Base-by-base conservation (phyloP, 2,113 vertebrate species). In the Forbesichthys agassizii region DNA sequence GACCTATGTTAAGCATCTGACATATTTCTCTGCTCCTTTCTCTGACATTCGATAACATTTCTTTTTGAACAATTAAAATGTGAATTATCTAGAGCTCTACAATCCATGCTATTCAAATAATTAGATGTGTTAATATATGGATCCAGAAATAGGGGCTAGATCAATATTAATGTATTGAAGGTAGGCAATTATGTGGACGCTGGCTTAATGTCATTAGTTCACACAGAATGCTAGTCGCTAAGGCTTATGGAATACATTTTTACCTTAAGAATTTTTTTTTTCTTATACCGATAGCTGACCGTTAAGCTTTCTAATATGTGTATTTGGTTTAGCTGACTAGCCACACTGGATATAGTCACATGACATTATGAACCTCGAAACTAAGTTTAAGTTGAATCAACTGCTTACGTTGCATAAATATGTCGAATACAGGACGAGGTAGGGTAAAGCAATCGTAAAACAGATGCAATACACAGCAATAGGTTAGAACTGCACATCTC, bases 401-500 rank as follows among this genome's bases (percentile, higher is more conserved):
- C 7, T 42, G 36, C 5, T 42, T 42, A 42, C 27, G 49, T 51
- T 69, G 66, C 66, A 69, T 69, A 63, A 70, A 33, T 27, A 27
- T 27, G 27, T 27, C 27, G 27, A 27, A 27, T 27, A 27, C 51
- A 58, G 33, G 54, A 47, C 11, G 46, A n/a, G 4, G 5, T 53
- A 9, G 66, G 61, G 36, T 60, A 60, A 71, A 66, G 76, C 53
- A 66, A 73, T 70, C 64, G 27, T 60, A 55, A 61, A 79, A 66
- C 64, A 75, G 79, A 55, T 69, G 63, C 36, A 58, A 64, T 13
- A 16, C 13, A 54, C 48, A 57, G 62, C 33, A 16, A 33, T 48
- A 58, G 49, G 3, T 52, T 33, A 48, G 55, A 0, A 0, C 64
- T 69, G 33, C 47, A 33, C 6, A 8, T 20, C 18, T 48, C 68